phyloP scores from a whole-genome alignment of 2,113 vertebrate genomes.

The Hymenochirus boettgeri region DNA sequence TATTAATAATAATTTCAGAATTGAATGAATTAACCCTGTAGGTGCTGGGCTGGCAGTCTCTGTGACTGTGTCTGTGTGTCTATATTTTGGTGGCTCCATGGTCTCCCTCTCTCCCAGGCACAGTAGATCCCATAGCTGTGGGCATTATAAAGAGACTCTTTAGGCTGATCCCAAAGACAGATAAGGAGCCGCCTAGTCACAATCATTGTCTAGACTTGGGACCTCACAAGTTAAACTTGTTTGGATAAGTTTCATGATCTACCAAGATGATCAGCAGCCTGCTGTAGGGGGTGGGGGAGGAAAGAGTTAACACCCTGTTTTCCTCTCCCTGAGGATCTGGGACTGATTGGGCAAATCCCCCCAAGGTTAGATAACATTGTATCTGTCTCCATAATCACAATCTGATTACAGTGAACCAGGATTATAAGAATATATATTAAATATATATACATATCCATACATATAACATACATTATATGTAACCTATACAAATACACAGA shows the following conservation, averaged over 20 bases:
- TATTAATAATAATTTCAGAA: no score
- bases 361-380: no score
- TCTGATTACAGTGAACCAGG: no score
- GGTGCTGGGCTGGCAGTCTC: no score
- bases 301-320: slow-evolving; percentile 57
- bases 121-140: slow-evolving; percentile 52
- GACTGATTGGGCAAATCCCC: slow-evolving; percentile 36
- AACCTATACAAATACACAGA: no score
- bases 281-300: slow-evolving; percentile 51
- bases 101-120: slow-evolving; percentile 51
- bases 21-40: no score
- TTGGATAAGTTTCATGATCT: slow-evolving; percentile 76
- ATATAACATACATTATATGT: no score
- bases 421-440: no score
- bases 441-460: no score
- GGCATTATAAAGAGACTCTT: slow-evolving; percentile 65
- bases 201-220: slow-evolving; percentile 76
- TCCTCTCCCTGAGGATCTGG: slow-evolving; percentile 47
- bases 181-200: slow-evolving; percentile 78
- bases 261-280: slow-evolving; percentile 62
- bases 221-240: slow-evolving; percentile 78
- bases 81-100: slow-evolving; percentile 42
- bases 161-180: slow-evolving; percentile 71
- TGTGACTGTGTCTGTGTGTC: slow-evolving; percentile 59
- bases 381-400: no score